Base-by-base conservation (phyloP, 2,113 vertebrate genomes). In the Ondatra zibethicus region DNA sequence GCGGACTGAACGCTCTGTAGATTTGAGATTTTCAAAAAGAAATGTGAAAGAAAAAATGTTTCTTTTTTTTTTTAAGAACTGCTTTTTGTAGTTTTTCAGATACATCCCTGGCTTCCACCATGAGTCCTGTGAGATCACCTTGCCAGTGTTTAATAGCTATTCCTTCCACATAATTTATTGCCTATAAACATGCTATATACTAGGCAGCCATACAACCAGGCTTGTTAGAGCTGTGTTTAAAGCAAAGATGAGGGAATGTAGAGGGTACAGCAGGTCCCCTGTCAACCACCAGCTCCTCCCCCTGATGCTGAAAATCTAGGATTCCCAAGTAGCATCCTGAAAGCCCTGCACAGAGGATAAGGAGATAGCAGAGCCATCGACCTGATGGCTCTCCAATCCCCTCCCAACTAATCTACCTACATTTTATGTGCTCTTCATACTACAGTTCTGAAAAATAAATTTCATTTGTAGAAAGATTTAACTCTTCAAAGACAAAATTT, bases 81-180 rank as follows among this genome's bases (percentile, higher is more conserved):
- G 33, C 87, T 21, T 31, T 92, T 81, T 72, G 3, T 75, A 75
- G n/a, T 66, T 96, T 92, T 92, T 39, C 39, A 90, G n/a, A 78
- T 85, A 88, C 5, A 73, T 25, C 42, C 14, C 33, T 75, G 42
- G 31, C 80, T 90, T 96, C 55, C 19, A 82, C 14, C 19, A 80
- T 92, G 47, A 58, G 25, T 14, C 93, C 19, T 33, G 14, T 76
- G 27, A 85, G 42, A 58, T 75, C 21, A 33, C 36, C 55, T 65
- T 27, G 50, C 23, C n/a, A 92, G 13, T 16, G 14, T 84, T 84
- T 39, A 81, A 55, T 66, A 92, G 25, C 50, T 81, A 50, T 72
- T 88, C 61, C 21, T 84, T 84, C 42, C 42, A 75, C n/a, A 29
- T 91, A 70, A 86, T 66, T 85, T 92, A 70, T 58, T 95, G 89